Percentiles rank a stretch among this genome's conserved stretches.
Conservation (phyloP, 2,888 invertebrate species). For the Ectropis crepuscularia region DNA sequence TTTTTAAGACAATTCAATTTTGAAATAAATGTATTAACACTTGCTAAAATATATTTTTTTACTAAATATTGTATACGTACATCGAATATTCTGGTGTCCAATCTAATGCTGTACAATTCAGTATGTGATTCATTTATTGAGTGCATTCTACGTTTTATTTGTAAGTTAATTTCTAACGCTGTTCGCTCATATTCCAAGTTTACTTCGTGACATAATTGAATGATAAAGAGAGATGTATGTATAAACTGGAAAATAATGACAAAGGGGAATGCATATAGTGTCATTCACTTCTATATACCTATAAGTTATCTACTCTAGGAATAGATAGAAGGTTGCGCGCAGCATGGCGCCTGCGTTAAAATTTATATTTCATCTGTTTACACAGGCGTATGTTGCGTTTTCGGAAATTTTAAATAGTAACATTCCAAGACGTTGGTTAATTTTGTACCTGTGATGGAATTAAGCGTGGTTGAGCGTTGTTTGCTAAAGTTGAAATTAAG, state of each 20-base stretch:
- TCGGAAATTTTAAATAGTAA: conserved; percentile 45
- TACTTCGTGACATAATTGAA: conserved; percentile 12
- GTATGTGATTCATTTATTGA: background rate
- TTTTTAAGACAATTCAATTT: no score
- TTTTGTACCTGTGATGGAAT: conserved; percentile 89
- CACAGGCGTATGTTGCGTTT: conserved; percentile 49
- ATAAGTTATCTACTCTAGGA: conserved; percentile 63
- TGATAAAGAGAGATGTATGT: conserved; percentile 27
- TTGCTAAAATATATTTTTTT: no score
- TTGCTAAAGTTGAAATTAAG: conserved; percentile 92
- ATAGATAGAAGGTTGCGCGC: conserved; percentile 53
- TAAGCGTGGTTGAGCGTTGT: conserved; percentile 88
- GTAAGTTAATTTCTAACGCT: conserved; percentile 9
- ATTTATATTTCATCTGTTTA: conserved; percentile 28
- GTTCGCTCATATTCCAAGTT: conserved; percentile 6
- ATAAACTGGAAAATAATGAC: conserved; percentile 51
- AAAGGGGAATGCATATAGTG: conserved; percentile 67
- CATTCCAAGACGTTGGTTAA: conserved; percentile 45
- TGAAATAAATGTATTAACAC: no score
- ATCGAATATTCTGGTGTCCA: no score
- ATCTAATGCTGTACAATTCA: background rate
- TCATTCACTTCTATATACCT: conserved; percentile 63
- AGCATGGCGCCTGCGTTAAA: conserved; percentile 51
- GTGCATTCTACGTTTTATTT: background rate
- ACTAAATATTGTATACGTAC: no score